Evolutionary conservation across 2,113 vertebrate species (phyloP).

Genomic region (Terrapene triunguis): DNA sequence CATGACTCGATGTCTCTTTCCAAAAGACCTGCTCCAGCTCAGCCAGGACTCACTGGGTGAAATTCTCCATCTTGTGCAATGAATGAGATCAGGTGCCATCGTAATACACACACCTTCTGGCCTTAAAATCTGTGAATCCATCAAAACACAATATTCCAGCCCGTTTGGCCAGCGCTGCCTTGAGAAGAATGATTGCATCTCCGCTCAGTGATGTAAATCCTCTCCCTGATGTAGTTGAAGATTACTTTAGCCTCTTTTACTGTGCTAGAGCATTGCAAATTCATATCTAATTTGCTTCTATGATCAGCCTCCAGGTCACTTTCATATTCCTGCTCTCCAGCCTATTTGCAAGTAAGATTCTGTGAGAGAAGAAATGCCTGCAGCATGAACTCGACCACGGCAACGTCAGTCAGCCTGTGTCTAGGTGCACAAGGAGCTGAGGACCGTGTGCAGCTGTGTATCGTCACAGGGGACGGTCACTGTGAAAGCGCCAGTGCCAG

Average conservation of each 20-base stretch:
- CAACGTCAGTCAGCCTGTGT: not conserved
- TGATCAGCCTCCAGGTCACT: not conserved
- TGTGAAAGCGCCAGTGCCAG: not conserved
- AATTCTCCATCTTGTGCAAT: not conserved
- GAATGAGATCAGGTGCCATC: accelerated
- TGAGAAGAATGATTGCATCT: too few relatives aligned
- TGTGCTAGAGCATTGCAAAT: not conserved
- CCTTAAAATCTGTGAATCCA: too few relatives aligned
- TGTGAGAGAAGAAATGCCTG: not conserved
- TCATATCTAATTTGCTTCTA: not conserved
- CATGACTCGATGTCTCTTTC: not conserved
- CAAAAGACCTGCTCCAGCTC: not conserved
- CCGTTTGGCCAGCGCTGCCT: not conserved
- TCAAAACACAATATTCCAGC: too few relatives aligned
- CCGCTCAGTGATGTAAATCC: not conserved
- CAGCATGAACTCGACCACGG: too few relatives aligned
- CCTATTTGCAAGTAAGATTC: not conserved
- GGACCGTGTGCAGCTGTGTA: too few relatives aligned
- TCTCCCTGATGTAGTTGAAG: not conserved
- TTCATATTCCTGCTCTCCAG: not conserved
- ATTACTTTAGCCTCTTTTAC: not conserved
- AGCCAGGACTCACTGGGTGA: not conserved
- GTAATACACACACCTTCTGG: not conserved
- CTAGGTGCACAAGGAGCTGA: not conserved
- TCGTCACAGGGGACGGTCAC: not conserved